Evolutionary conservation across 2,113 vertebrate genomes (phyloP).

Genomic region (Cephalopterus ornatus): DNA sequence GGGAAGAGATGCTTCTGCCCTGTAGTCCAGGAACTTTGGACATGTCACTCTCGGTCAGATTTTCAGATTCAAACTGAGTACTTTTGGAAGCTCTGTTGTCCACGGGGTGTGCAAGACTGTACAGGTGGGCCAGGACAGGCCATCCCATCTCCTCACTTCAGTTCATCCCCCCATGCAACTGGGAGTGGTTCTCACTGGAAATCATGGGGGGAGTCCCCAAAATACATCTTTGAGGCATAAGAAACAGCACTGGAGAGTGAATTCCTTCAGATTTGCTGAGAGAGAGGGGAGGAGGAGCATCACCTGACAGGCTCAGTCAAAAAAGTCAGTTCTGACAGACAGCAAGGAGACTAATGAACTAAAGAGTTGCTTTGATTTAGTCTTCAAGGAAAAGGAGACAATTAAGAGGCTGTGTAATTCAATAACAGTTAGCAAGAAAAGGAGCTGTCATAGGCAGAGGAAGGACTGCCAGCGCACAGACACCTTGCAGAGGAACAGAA

Average conservation of each 20-base stretch:
- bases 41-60: background rate
- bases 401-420: slow-evolving; percentile 37
- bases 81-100: background rate
- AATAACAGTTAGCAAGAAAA: slow-evolving; percentile 45
- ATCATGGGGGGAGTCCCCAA: fast-evolving
- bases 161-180: fast-evolving
- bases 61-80: background rate
- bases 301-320: slow-evolving; percentile 20
- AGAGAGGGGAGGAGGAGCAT: background rate
- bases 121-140: background rate
- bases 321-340: slow-evolving; percentile 44
- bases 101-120: background rate
- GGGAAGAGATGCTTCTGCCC: background rate
- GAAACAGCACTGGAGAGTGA: background rate
- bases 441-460: background rate
- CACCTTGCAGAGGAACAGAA: background rate
- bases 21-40: background rate
- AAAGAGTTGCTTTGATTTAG: slow-evolving; percentile 57
- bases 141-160: background rate
- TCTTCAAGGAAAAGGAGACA: slow-evolving; percentile 51
- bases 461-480: background rate
- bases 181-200: fast-evolving
- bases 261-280: background rate
- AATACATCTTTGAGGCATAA: background rate
- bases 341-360: slow-evolving; percentile 26